A percentile compares a stretch with the other conserved stretches of the same genome.
Evolutionary conservation across 64 coral and sea anemone species (phyloP).

Genomic region (Platygyra sinensis): DNA sequence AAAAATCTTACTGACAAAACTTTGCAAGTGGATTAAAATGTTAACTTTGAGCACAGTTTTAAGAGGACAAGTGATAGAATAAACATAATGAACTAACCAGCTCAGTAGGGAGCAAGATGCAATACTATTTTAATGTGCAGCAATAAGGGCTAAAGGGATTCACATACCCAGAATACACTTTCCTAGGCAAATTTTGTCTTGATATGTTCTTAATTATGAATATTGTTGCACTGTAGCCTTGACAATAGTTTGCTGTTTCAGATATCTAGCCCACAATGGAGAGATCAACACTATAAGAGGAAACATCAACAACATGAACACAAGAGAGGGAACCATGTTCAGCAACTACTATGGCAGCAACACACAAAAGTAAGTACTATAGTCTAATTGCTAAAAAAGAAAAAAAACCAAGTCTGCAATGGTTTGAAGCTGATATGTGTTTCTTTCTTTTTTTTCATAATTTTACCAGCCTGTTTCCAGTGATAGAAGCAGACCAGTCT

Average conservation of each 20-base stretch:
- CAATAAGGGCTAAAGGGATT: too few relatives aligned
- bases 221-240: neutral
- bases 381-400: too few relatives aligned
- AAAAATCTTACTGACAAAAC: too few relatives aligned
- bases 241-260: neutral
- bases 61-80: neutral
- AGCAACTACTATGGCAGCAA: conserved; percentile 81
- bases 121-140: too few relatives aligned
- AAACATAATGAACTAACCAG: neutral
- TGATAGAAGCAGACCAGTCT: conserved; percentile 82
- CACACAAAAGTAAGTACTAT: conserved; percentile 66
- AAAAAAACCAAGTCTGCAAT: too few relatives aligned
- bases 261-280: conserved; percentile 97
- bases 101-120: too few relatives aligned
- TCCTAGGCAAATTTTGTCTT: too few relatives aligned
- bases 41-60: too few relatives aligned
- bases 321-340: conserved; percentile 89
- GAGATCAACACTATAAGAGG: conserved; percentile 98
- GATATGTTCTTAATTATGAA: too few relatives aligned
- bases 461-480: conserved; percentile 83
- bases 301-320: conserved; percentile 95
- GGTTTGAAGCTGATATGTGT: neutral
- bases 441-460: neutral
- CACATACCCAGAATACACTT: too few relatives aligned
- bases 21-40: too few relatives aligned